Evolutionary conservation across 2,797 vertebrate species (phyloP).

Genomic region (Buphagus erythrorhynchus): DNA sequence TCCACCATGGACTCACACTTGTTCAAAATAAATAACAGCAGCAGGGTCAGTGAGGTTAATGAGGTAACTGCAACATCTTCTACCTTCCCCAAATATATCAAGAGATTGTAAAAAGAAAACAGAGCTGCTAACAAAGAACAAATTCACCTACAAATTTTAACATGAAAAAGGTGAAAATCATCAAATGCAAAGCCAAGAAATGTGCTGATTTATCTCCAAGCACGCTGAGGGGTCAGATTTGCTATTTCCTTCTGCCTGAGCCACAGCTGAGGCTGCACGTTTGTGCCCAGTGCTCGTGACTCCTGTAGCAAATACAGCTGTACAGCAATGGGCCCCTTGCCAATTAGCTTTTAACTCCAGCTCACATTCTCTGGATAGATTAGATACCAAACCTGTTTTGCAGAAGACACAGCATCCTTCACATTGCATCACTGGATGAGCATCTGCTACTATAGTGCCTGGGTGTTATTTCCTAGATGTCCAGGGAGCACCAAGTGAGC

Average conservation of each 20-base stretch:
- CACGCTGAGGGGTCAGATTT: not conserved
- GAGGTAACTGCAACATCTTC: not conserved
- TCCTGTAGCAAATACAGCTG: conserved; percentile 20
- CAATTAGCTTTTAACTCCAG: conserved; percentile 60
- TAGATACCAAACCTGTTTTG: conserved; percentile 61
- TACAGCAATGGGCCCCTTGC: conserved; percentile 22
- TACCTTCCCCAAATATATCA: not conserved
- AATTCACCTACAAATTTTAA: not conserved
- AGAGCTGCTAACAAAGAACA: not conserved
- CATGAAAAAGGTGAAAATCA: not conserved
- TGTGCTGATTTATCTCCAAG: not conserved
- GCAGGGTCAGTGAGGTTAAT: not conserved
- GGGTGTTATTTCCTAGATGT: conserved; percentile 77
- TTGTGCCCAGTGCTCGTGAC: not conserved
- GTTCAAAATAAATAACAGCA: not conserved
- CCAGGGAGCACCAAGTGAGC: conserved; percentile 46
- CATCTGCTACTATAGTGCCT: conserved; percentile 73
- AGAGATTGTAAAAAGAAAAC: not conserved
- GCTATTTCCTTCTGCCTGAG: not conserved
- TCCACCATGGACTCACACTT: not conserved
- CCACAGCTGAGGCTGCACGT: not conserved
- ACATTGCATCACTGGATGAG: conserved; percentile 69
- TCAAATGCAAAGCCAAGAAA: not conserved
- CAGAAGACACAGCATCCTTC: conserved; percentile 52
- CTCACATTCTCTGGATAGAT: conserved; percentile 60